Percentiles rank a stretch among this genome's conserved stretches.
These are phyloP conservation scores for Tanypteryx hageni DNA, from an alignment of 2,888 invertebrate species.

Conservation along the genomic window DNA sequence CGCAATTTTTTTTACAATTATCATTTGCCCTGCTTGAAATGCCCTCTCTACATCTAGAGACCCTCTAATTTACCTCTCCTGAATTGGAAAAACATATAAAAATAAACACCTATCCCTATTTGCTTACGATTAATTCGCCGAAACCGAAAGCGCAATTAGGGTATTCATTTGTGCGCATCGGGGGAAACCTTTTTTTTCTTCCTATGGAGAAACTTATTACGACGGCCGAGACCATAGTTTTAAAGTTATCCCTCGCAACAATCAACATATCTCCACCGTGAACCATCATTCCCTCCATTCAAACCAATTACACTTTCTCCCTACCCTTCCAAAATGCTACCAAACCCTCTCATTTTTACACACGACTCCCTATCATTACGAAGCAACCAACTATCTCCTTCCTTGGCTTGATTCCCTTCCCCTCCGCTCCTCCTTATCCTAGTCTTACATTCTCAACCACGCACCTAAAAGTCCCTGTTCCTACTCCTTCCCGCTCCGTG, in stretches of 20 bases:
- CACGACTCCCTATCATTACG: background rate
- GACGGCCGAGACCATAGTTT: background rate
- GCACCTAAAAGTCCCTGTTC: background rate
- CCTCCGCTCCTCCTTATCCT: background rate
- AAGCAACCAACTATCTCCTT: no score
- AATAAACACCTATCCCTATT: no score
- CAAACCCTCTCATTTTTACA: constrained; percentile 3
- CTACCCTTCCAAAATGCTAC: background rate
- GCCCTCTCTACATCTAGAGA: no score
- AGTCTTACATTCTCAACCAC: background rate
- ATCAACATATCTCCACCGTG: constrained; percentile 1
- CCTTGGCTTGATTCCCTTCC: background rate
- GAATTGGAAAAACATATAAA: no score
- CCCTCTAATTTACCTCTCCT: no score
- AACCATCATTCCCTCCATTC: background rate
- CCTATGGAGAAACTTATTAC: background rate
- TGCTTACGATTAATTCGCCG: background rate
- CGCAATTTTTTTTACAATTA: no score
- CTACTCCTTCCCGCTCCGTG: background rate
- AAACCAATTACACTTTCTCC: constrained; percentile 9
- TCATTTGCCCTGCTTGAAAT: no score
- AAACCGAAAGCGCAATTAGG: background rate
- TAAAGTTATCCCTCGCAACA: background rate
- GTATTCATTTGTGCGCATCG: background rate
- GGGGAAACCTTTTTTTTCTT: background rate